Conservation (phyloP, 30 jellyfish, hydroid and myxozoan species). For the Sanderia malayensis region DNA sequence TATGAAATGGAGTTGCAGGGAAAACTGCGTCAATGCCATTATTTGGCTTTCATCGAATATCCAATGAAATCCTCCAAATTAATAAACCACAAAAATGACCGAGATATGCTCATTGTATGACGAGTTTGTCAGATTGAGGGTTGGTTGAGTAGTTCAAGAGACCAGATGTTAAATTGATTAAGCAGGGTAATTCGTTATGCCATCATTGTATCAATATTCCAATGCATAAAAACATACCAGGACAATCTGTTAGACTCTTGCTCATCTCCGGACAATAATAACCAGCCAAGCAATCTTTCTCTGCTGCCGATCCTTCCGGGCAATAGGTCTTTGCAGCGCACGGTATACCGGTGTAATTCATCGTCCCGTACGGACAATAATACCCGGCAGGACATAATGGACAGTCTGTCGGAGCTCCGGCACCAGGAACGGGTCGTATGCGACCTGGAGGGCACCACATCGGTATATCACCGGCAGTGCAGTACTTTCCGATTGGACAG, state of each 20-base stretch:
- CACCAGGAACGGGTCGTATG: conserved; percentile 76
- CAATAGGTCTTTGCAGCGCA: conserved; percentile 80
- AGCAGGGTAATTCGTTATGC: no score
- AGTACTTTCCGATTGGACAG: conserved; percentile 91
- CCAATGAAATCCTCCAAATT: no score
- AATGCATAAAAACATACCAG: no score
- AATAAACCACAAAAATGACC: no score
- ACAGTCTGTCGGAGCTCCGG: conserved; percentile 70
- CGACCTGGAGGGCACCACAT: conserved; percentile 98
- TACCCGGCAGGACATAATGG: conserved; percentile 77
- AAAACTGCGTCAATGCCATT: no score
- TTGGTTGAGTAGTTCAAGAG: no score
- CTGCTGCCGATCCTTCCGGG: conserved; percentile 81
- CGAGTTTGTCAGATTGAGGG: no score
- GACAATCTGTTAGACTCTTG: conserved; percentile 65
- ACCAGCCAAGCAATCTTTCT: conserved; percentile 88
- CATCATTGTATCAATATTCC: no score
- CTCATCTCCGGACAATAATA: conserved; percentile 91
- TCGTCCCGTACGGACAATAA: conserved; percentile 89
- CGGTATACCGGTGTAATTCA: conserved; percentile 87
- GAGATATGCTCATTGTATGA: no score
- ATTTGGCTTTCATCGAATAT: no score
- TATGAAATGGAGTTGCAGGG: no score
- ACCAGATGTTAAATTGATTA: no score
- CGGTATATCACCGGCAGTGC: conserved; percentile 90